Percentiles rank a stretch among this genome's conserved stretches.
Conservation (phyloP, 2,888 invertebrate species). For the Drosophila eohydei region DNA sequence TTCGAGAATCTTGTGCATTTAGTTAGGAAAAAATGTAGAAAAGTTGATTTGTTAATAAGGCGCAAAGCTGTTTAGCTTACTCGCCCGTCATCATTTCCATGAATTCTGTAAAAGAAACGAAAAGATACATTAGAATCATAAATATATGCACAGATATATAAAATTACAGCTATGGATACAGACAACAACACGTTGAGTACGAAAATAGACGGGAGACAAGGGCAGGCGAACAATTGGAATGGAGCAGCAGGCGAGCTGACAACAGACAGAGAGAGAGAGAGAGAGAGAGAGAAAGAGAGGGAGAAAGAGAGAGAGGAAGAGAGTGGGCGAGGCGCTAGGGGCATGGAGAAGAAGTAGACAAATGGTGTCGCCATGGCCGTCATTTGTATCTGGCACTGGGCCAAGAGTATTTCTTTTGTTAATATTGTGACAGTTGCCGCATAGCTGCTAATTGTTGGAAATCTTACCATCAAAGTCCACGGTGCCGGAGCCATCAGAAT, state of each 20-base stretch:
- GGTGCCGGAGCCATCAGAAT: conserved; percentile 98
- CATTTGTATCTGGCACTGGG: conserved; percentile 39
- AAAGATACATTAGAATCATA: conserved; percentile 3
- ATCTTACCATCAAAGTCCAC: conserved; percentile 98
- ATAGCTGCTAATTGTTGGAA: conserved; percentile 35
- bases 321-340: no score
- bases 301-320: neutral
- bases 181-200: conserved; percentile 16
- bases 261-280: neutral
- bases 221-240: conserved; percentile 11
- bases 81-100: conserved; percentile 99
- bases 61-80: conserved; percentile 85
- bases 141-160: conserved; percentile 1
- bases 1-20: conserved; percentile 17
- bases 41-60: conserved; percentile 17
- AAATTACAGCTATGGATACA: conserved; percentile 18
- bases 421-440: conserved; percentile 31
- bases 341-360: neutral
- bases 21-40: conserved; percentile 21
- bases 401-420: conserved; percentile 36
- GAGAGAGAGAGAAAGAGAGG: neutral
- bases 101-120: conserved; percentile 89
- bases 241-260: conserved; percentile 4
- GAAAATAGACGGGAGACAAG: conserved; percentile 39
- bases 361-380: conserved; percentile 40